Conservation (phyloP, 2,888 invertebrate genomes). For the Stegana nigrithorax region DNA sequence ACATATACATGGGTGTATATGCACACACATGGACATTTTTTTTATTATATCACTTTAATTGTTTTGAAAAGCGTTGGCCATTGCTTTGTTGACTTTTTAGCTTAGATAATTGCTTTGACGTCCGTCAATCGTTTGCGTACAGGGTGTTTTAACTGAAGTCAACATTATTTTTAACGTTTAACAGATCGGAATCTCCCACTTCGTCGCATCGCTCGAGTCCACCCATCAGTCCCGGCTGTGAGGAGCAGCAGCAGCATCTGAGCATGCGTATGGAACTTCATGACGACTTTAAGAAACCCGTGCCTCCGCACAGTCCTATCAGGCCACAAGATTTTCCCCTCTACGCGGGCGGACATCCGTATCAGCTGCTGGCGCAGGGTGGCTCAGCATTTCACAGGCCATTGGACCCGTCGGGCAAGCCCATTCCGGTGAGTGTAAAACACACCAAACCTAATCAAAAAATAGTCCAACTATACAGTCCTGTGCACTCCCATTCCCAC, state of each 20-base stretch:
- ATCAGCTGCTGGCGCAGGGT: conserved; percentile 70
- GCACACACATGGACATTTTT: neutral
- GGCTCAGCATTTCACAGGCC: conserved; percentile 72
- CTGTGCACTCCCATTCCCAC: neutral
- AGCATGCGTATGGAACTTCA: conserved; percentile 70
- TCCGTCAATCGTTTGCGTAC: conserved; percentile 11
- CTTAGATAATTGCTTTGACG: conserved; percentile 41
- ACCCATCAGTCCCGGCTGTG: conserved; percentile 87
- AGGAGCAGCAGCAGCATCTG: conserved; percentile 72
- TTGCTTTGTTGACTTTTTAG: conserved; percentile 37
- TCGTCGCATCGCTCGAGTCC: conserved; percentile 82
- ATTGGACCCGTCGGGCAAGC: conserved; percentile 69
- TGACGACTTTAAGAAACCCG: conserved; percentile 68
- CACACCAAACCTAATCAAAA: no score
- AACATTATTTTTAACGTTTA: no score
- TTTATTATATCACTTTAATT: no score
- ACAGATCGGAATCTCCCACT: conserved; percentile 68
- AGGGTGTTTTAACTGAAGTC: no score
- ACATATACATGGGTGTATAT: conserved; percentile 26
- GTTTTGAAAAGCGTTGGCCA: neutral
- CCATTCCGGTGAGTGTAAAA: conserved; percentile 63
- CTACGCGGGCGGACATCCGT: conserved; percentile 70
- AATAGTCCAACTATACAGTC: neutral
- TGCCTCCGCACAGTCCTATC: conserved; percentile 67
- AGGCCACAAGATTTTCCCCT: conserved; percentile 67